A percentile compares a stretch with the other conserved stretches of the same genome.
Evolutionary conservation across 1,140 invertebrate genomes (phyloP).

Genomic region (Panulirus ornatus): DNA sequence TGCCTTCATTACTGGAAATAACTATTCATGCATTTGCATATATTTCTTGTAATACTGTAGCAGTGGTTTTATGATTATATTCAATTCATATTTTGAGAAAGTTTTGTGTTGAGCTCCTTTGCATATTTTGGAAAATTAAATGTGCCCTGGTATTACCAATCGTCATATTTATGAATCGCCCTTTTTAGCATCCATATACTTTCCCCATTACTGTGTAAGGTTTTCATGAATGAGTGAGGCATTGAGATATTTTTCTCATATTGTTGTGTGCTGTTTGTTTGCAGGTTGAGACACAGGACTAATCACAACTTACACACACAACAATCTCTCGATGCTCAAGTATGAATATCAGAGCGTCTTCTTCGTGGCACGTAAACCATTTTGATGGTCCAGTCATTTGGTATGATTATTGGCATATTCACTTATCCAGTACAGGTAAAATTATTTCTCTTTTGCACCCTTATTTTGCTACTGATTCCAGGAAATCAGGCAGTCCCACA

Average conservation of each 20-base stretch:
- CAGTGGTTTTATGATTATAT: too few species aligned
- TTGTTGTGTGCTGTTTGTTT: too few species aligned
- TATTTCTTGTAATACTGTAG: too few species aligned
- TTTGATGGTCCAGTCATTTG: background rate
- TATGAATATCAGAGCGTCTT: conserved; percentile 94
- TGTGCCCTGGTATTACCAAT: background rate
- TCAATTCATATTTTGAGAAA: too few species aligned
- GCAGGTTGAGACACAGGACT: conserved; percentile 86
- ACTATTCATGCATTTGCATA: too few species aligned
- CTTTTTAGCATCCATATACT: background rate
- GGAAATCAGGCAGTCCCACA: too few species aligned
- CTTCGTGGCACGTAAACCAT: conserved; percentile 88
- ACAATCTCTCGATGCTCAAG: conserved; percentile 94
- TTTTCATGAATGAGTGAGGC: background rate
- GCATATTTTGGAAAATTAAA: background rate
- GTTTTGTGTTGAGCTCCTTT: too few species aligned
- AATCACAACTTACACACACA: conserved; percentile 93
- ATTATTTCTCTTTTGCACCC: too few species aligned
- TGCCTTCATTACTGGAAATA: too few species aligned
- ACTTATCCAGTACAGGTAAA: too few species aligned
- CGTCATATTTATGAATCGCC: background rate
- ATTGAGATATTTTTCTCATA: background rate
- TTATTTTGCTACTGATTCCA: too few species aligned
- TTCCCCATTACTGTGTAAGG: background rate
- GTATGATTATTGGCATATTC: background rate